A percentile compares a stretch with the other conserved stretches of the same genome.
Evolutionary conservation across 2,888 invertebrate species (phyloP).

Genomic region (Athalia rosae): DNA sequence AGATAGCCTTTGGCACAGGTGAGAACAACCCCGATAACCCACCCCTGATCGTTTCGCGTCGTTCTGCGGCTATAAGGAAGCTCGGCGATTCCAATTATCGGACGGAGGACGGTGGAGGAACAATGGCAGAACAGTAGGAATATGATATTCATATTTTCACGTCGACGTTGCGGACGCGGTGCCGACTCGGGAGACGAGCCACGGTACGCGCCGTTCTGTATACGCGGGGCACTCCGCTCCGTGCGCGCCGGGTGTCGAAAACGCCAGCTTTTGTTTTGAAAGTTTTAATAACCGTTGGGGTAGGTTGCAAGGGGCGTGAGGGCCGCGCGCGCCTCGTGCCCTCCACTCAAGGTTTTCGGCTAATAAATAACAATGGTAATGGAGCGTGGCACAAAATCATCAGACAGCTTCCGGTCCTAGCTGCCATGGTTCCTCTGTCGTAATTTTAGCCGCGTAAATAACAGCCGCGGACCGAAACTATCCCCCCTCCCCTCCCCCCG

Average conservation of each 20-base stretch:
- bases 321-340: slow-evolving; percentile 33
- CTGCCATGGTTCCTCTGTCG: slow-evolving; percentile 23
- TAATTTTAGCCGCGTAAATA: slow-evolving; percentile 21
- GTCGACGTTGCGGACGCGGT: slow-evolving; percentile 10
- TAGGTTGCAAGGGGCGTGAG: slow-evolving; percentile 58
- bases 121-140: neutral
- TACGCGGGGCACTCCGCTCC: no score
- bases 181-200: slow-evolving; percentile 17
- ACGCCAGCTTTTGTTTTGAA: slow-evolving; percentile 34
- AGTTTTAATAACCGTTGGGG: slow-evolving; percentile 55
- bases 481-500: no score
- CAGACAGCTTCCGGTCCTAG: slow-evolving; percentile 33
- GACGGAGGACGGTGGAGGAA: neutral
- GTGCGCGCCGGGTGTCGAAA: slow-evolving; percentile 32
- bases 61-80: neutral
- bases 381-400: slow-evolving; percentile 55
- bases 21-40: neutral
- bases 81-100: neutral
- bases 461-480: slow-evolving; percentile 17
- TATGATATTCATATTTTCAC: neutral
- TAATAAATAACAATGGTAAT: slow-evolving; percentile 63
- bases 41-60: no score
- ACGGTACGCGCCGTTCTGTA: neutral
- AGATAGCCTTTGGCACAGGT: slow-evolving; percentile 14
- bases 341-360: slow-evolving; percentile 31